phyloP scores from a whole-genome alignment of 2,797 vertebrate genomes.

The Margarornis squamiger region DNA sequence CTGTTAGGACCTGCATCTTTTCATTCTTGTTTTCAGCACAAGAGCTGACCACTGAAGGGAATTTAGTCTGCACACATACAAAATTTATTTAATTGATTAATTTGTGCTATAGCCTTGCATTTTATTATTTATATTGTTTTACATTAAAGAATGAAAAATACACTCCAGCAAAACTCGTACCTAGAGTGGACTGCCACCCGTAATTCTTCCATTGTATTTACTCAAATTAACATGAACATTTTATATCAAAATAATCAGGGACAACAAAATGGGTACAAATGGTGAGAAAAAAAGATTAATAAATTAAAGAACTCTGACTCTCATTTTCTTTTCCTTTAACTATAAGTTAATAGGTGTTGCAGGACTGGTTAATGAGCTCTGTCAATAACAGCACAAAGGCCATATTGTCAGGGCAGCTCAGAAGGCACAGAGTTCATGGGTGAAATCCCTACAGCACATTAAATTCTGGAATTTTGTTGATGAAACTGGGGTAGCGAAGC shows the following conservation, averaged over 20 bases:
- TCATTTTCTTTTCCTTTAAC: background rate
- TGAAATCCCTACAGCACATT: background rate
- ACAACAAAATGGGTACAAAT: background rate
- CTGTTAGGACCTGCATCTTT: background rate
- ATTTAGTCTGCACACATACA: background rate
- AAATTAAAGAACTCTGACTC: background rate
- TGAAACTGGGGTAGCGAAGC: background rate
- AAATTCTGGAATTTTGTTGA: constrained; percentile 23
- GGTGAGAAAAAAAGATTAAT: background rate
- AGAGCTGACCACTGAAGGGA: background rate
- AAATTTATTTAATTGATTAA: background rate
- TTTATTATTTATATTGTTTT: background rate
- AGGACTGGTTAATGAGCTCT: background rate
- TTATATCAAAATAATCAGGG: background rate
- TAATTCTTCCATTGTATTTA: background rate
- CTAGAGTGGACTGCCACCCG: background rate
- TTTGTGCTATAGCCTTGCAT: background rate
- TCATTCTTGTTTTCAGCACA: background rate
- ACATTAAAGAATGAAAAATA: background rate
- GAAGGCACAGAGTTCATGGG: background rate
- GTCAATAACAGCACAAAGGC: background rate
- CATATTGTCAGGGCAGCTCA: background rate
- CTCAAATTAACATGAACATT: constrained; percentile 12
- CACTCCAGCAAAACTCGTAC: background rate
- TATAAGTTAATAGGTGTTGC: background rate